Evolutionary conservation across 2,888 invertebrate genomes (phyloP).

Genomic region (Melieria omissa): DNA sequence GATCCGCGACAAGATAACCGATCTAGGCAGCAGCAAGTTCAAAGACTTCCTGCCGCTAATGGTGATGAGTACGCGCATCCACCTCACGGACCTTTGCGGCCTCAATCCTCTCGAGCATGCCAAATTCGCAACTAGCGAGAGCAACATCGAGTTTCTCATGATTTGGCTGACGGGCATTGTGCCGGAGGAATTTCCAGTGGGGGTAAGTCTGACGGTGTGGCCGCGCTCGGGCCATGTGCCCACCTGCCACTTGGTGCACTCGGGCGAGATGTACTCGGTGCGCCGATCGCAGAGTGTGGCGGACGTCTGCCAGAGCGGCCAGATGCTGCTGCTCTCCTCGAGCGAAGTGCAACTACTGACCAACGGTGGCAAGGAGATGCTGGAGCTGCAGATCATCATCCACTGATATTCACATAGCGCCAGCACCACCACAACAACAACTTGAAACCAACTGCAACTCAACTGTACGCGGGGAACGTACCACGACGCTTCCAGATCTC

Average conservation of each 20-base stretch:
- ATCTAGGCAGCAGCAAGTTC: conserved; percentile 50
- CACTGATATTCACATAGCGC: conserved; percentile 38
- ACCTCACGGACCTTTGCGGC: conserved; percentile 45
- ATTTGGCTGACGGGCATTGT: conserved; percentile 59
- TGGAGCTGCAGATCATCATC: conserved; percentile 52
- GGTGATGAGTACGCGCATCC: conserved; percentile 57
- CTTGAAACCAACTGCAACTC: no score
- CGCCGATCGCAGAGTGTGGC: conserved; percentile 47
- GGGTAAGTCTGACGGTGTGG: conserved; percentile 56
- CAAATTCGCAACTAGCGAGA: neutral
- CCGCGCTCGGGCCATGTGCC: conserved; percentile 43
- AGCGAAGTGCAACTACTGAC: conserved; percentile 51
- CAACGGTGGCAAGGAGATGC: conserved; percentile 51
- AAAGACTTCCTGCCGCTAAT: conserved; percentile 57
- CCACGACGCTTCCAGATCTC: no score
- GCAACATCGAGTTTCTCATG: conserved; percentile 48
- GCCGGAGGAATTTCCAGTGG: conserved; percentile 49
- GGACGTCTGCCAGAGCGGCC: conserved; percentile 51
- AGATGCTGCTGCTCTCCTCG: conserved; percentile 51
- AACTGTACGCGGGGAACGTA: no score
- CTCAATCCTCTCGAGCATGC: neutral
- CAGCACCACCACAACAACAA: no score
- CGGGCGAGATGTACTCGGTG: conserved; percentile 56
- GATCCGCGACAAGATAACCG: conserved; percentile 53
- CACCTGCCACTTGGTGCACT: conserved; percentile 53